Base-by-base conservation (phyloP, 2,888 invertebrate species). In the Hydriomena furcata region DNA sequence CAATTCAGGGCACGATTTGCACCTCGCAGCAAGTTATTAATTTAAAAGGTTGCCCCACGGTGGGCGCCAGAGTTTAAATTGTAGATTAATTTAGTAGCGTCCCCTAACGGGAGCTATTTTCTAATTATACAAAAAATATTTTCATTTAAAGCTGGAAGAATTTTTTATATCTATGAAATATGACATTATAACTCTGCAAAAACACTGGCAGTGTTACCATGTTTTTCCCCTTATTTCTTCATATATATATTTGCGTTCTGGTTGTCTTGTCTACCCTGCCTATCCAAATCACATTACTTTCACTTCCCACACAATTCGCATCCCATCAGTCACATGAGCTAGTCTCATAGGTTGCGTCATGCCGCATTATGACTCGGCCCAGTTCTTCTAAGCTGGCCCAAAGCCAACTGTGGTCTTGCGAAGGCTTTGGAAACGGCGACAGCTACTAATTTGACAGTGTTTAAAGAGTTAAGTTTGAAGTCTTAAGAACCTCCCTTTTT, bases 291-390 rank as follows among this genome's bases (percentile, higher is more conserved):
- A 35, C 38, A 43, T 45, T 35, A 41, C 13, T 25, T 13, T 13
- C 20, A 27, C 34, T 35, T 41, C 31, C 36, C 37, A 42, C 47
- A 30, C 38, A 5, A 43, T 30, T 37, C 35, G n/a, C 42, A 42
- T 45, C 38, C 38, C 52, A 52, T 52, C 52, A 47, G 34, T 34
- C 52, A 52, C 38, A 35, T 32, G 40, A 21, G 31, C 31, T 7
- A 17, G 50, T 34, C 28, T 38, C 24, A 10, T 30, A 21, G 35
- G 36, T 71, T 65, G 58, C 73, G 68, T 69, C 70, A 73, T 61
- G 59, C 58, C 68, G 73, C 71, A 68, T 63, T 68, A 69, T 62
- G 66, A 58, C 62, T 61, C 59, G 67, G 58, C 71, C 64, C 58
- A 67, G 62, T 70, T 73, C 66, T 53, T 51, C 40, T 13, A 56